Evolutionary conservation across 2,797 vertebrate species (phyloP).

Genomic region (Cephalopachus bancanus): DNA sequence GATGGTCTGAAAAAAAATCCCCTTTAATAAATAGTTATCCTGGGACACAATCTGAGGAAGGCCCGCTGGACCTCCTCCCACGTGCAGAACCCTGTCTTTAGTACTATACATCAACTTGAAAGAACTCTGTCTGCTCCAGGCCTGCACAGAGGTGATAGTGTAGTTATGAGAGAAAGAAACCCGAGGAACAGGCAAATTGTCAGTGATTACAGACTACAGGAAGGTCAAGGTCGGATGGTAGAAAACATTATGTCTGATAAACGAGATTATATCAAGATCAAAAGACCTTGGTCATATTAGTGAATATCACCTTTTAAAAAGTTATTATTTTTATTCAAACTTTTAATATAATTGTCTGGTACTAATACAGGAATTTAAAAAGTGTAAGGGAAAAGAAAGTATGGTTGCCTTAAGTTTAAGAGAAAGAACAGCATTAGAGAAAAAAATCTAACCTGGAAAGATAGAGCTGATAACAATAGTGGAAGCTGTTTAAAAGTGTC

Average conservation of each 20-base stretch:
- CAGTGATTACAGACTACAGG: background rate
- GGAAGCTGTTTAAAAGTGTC: background rate
- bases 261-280: background rate
- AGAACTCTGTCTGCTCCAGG: background rate
- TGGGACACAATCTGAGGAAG: background rate
- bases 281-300: background rate
- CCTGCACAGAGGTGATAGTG: background rate
- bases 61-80: background rate
- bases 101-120: background rate
- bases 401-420: background rate
- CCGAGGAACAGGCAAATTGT: background rate
- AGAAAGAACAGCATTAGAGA: background rate
- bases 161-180: conserved; percentile 2
- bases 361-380: background rate
- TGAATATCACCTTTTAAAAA: background rate
- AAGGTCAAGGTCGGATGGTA: background rate
- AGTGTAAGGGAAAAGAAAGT: background rate
- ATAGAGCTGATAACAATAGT: conserved; percentile 51
- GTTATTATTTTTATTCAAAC: background rate
- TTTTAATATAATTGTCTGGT: conserved; percentile 16
- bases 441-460: conserved; percentile 5
- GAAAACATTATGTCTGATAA: background rate
- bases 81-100: background rate
- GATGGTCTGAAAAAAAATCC: background rate
- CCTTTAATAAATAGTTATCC: conserved; percentile 25